Evolutionary conservation across 2,888 invertebrate species (phyloP).

Genomic region (Sarcophaga variegata): DNA sequence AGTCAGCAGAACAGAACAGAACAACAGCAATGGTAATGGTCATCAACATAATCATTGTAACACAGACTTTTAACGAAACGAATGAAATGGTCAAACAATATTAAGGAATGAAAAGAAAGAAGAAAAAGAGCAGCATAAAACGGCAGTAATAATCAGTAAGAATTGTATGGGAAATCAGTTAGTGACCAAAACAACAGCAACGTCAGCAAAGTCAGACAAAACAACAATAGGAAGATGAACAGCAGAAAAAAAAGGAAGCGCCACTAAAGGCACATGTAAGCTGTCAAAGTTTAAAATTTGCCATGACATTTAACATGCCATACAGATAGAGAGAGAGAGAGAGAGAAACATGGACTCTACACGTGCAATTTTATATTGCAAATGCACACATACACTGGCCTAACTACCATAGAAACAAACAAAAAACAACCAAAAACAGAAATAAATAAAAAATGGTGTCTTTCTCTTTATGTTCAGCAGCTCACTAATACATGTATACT

Average conservation of each 20-base stretch:
- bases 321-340: background rate
- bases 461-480: background rate
- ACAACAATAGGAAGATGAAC: conserved; percentile 2
- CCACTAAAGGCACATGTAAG: conserved; percentile 75
- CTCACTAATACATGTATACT: too few species aligned
- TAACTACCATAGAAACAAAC: conserved; percentile 3
- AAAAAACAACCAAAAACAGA: background rate
- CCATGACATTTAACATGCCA: conserved; percentile 80
- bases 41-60: conserved; percentile 35
- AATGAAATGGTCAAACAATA: too few species aligned
- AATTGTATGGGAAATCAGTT: conserved; percentile 47
- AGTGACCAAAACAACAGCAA: background rate
- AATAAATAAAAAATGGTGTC: conserved; percentile 3
- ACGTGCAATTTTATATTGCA: background rate
- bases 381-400: conserved; percentile 11
- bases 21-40: conserved; percentile 34
- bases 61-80: background rate
- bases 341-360: background rate
- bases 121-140: too few species aligned
- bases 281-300: conserved; percentile 81
- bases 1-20: background rate
- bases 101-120: too few species aligned
- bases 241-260: conserved; percentile 56
- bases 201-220: background rate
- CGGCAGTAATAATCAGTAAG: conserved; percentile 36